A percentile compares a stretch with the other conserved stretches of the same genome.
phyloP scores from a whole-genome alignment of 2,113 vertebrate genomes.

The Variabilichromis moorii region DNA sequence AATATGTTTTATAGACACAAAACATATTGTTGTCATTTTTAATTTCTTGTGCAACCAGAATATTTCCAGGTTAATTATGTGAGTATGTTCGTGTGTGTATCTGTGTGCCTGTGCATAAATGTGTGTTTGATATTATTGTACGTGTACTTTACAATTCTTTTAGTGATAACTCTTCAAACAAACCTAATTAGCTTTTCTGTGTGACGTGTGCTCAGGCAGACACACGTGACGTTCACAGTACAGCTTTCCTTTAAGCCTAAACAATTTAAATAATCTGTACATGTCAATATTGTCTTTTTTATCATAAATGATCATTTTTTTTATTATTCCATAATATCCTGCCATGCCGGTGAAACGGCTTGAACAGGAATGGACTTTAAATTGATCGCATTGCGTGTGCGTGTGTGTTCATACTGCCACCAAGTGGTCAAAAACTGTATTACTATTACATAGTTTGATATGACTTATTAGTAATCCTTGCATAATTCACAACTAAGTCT shows the following conservation, averaged over 20 bases:
- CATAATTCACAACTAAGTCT: background rate
- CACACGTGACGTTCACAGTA: background rate
- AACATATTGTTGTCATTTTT: background rate
- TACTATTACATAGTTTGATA: background rate
- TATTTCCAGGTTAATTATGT: background rate
- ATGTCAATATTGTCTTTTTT: background rate
- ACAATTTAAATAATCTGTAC: background rate
- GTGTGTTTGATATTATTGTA: background rate
- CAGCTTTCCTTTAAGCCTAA: background rate
- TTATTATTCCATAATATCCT: background rate
- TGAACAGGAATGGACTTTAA: background rate
- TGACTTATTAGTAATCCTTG: background rate
- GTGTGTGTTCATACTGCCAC: background rate
- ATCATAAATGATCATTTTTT: background rate
- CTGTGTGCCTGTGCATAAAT: background rate
- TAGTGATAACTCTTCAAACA: slow-evolving; percentile 39
- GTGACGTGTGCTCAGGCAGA: background rate
- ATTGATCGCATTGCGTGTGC: background rate
- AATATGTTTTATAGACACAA: background rate
- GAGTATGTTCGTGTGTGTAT: background rate
- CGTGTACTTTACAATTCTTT: background rate
- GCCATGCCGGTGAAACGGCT: background rate
- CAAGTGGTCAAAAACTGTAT: background rate
- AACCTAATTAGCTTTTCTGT: slow-evolving; percentile 35
- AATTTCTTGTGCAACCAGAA: background rate